A percentile compares a stretch with the other conserved stretches of the same genome.
Evolutionary conservation across 2,797 vertebrate species (phyloP).

Genomic region (Sorex maritimensis): DNA sequence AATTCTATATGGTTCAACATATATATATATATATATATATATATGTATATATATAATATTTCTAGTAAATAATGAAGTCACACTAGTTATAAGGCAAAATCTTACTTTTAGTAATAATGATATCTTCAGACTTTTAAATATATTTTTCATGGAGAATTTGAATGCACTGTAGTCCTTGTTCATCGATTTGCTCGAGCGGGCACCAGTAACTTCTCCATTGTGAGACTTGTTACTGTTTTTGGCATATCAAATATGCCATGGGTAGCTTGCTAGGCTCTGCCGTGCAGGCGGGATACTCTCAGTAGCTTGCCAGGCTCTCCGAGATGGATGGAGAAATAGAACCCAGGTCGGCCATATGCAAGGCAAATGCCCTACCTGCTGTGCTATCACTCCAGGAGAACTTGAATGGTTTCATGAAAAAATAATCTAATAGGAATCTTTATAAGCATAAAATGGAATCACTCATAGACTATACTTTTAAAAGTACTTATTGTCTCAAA

Average conservation of each 20-base stretch:
- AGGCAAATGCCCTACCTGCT: too few relatives aligned
- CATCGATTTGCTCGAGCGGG: too few relatives aligned
- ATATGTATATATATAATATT: neutral
- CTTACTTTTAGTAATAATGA: neutral
- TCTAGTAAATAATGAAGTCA: constrained; percentile 15
- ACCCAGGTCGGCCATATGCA: too few relatives aligned
- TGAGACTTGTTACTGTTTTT: too few relatives aligned
- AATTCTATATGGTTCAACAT: neutral
- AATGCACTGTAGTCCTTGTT: neutral
- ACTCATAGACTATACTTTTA: neutral
- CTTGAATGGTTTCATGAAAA: neutral
- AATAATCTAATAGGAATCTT: neutral
- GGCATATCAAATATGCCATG: too few relatives aligned
- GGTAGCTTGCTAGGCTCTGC: too few relatives aligned
- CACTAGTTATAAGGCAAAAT: neutral
- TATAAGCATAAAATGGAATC: neutral
- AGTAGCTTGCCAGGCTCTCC: too few relatives aligned
- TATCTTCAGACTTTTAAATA: neutral
- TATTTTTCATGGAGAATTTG: neutral
- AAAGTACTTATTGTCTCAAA: neutral
- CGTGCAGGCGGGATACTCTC: too few relatives aligned
- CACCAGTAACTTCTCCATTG: too few relatives aligned
- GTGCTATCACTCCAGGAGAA: neutral
- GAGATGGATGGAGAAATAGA: too few relatives aligned
- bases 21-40: neutral